Evolutionary conservation across 1,140 invertebrate genomes (phyloP).

Genomic region (Diorhabda carinulata): DNA sequence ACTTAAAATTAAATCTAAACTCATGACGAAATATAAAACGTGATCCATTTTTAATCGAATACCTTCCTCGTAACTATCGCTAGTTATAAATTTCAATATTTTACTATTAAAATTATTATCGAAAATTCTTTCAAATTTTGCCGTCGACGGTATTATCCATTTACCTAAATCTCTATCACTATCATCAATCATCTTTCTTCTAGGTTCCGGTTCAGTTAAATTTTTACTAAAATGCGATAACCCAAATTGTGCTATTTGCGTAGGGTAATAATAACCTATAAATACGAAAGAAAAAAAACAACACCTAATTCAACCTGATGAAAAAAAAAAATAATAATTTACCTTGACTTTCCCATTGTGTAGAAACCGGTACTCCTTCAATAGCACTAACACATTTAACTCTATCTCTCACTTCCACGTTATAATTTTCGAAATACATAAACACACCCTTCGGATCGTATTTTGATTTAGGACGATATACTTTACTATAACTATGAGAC

Average conservation of each 20-base stretch:
- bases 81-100: conserved; percentile 68
- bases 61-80: conserved; percentile 64
- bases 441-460: conserved; percentile 87
- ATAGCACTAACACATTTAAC: conserved; percentile 93
- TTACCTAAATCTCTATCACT: conserved; percentile 60
- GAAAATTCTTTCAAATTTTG: conserved; percentile 58
- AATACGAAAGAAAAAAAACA: no score
- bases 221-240: conserved; percentile 96
- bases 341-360: conserved; percentile 86
- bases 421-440: conserved; percentile 96
- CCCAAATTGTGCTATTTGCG: conserved; percentile 97
- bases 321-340: conserved; percentile 40
- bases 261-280: conserved; percentile 87
- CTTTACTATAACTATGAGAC: conserved; percentile 91
- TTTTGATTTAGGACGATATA: conserved; percentile 81
- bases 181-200: conserved; percentile 69
- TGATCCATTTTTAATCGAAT: conserved; percentile 69
- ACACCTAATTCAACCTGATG: no score
- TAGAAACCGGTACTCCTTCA: conserved; percentile 90
- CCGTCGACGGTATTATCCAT: conserved; percentile 65
- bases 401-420: conserved; percentile 90
- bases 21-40: conserved; percentile 71
- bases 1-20: conserved; percentile 67
- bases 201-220: conserved; percentile 73
- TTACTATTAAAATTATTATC: conserved; percentile 54